Evolutionary conservation across 2,113 vertebrate genomes (phyloP).

Genomic region (Oxyura jamaicensis): DNA sequence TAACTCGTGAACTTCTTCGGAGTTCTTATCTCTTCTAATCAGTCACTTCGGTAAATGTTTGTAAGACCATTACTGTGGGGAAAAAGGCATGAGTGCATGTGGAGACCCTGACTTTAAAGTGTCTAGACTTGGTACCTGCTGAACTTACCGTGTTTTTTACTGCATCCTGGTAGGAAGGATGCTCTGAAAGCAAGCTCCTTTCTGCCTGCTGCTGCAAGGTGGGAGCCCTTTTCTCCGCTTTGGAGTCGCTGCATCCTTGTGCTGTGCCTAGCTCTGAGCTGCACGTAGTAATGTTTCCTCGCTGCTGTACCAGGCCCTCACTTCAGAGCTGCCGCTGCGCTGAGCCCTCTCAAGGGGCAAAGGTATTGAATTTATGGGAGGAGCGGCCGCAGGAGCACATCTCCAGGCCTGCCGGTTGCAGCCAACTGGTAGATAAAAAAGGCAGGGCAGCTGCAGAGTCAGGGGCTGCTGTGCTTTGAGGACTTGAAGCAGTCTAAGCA

Average conservation of each 20-base stretch:
- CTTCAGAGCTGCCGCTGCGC: fast-evolving
- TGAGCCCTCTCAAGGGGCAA: not conserved
- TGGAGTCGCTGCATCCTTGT: not conserved
- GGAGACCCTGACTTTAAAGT: not conserved
- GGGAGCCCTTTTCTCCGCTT: not conserved
- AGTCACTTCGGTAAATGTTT: fast-evolving
- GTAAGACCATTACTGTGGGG: not conserved
- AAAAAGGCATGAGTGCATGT: not conserved
- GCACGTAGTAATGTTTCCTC: fast-evolving
- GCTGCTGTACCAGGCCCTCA: fast-evolving
- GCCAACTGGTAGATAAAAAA: fast-evolving
- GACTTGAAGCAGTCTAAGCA: fast-evolving
- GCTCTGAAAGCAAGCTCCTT: fast-evolving
- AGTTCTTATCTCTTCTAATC: not conserved
- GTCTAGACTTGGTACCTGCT: not conserved
- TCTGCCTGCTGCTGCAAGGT: not conserved
- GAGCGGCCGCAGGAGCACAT: not conserved
- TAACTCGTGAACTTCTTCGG: not conserved
- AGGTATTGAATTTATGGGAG: fast-evolving
- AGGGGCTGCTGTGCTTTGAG: not conserved
- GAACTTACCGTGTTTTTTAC: not conserved
- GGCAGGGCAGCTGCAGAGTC: not conserved
- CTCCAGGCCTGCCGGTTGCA: fast-evolving
- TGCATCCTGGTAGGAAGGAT: not conserved
- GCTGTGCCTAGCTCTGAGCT: not conserved